Conservation (phyloP, 2,113 vertebrate genomes). For the Stictonetta naevosa region DNA sequence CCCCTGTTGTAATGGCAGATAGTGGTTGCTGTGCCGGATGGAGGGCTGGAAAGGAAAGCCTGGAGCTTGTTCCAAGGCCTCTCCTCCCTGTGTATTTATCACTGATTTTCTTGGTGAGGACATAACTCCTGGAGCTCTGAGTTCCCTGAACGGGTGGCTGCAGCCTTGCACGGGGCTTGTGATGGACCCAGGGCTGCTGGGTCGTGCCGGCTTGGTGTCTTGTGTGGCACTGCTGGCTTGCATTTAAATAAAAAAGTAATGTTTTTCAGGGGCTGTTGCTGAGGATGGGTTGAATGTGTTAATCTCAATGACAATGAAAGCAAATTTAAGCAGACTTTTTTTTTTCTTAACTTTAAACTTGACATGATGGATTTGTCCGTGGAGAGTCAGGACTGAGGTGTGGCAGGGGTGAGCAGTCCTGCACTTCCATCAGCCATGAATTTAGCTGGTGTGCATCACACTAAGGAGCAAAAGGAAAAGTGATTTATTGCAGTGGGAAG, state of each 20-base stretch:
- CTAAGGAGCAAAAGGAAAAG: neutral
- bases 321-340: neutral
- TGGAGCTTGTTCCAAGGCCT: neutral
- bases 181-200: too few species aligned
- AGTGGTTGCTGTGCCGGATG: rapidly evolving
- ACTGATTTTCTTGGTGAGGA: neutral
- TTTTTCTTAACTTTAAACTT: neutral
- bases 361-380: neutral
- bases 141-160: too few species aligned
- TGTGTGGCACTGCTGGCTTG: neutral
- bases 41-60: neutral
- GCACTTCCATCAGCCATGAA: neutral
- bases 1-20: neutral
- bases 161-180: too few species aligned
- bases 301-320: neutral
- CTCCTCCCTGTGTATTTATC: neutral
- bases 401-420: neutral
- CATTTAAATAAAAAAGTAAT: neutral
- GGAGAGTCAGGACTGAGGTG: neutral
- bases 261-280: neutral
- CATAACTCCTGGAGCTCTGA: too few species aligned
- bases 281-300: neutral
- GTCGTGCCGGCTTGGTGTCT: too few species aligned
- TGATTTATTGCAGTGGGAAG: neutral
- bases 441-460: neutral